Evolutionary conservation across 1,140 invertebrate genomes (phyloP), one percentile per base, ranked within the genome.

Genomic region (Heterodera schachtii): DNA sequence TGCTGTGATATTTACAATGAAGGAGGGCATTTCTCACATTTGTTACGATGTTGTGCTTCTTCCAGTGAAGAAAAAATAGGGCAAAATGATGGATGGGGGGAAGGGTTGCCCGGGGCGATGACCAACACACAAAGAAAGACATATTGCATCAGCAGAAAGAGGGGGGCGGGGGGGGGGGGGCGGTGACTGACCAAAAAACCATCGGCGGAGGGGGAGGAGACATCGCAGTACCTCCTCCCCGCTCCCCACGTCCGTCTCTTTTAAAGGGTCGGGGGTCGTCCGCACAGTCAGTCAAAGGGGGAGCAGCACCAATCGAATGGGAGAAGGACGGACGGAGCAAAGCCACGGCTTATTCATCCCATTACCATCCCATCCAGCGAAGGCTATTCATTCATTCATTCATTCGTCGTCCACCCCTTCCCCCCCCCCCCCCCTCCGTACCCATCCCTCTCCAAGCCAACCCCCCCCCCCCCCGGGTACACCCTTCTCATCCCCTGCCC

Each of bases 61-160:
- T 16, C 16, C 57, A 60, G n/a, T 70, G 44, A 41, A 47, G 31
- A 47, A 46, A 78, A 78, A 66, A 41, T 78, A 31, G 76, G 76
- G 31, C 76, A 78, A 69, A 78, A 47, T 78, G 64, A 78, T 71
- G 76, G 76, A 78, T 70, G 66, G 60, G 76, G 44, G 74, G 21
- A 70, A 43, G 69, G 67, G 69, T 46, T 41, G 31, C 69, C 44
- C 69, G 69, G 44, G 31, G 69, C 69, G 69, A 71, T 71, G 69
- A 71, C 69, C 69, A 71, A 31, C 69, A 71, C 69, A 71, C 31
- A 71, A 31, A 31, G 31, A 31, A 31, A 31, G 31, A 31, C 21
- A 46, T 31, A 71, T 71, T 71, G 69, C 69, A 71, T n/a, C 69
- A 71, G 31, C 69, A 71, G 31, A 21, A 46, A 9, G 2, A 11